Conservation (phyloP, 2,797 vertebrate genomes). For the Fundulus diaphanus region DNA sequence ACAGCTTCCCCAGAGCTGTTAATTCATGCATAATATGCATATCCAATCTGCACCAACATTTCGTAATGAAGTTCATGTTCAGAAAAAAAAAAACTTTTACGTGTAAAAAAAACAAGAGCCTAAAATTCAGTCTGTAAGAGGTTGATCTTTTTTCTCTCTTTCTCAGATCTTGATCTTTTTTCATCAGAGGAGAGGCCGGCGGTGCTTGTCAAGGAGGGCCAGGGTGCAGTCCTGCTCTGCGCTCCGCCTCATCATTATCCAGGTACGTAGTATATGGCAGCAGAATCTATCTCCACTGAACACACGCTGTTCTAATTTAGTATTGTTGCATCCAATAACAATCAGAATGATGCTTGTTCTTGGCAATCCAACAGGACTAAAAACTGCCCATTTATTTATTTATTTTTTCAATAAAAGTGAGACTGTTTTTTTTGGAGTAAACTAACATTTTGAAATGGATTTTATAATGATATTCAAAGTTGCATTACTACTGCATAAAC, state of each 20-base stretch:
- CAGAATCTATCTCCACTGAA: conserved; percentile 4
- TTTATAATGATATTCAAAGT: neutral
- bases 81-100: neutral
- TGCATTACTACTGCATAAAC: neutral
- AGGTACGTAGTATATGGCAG: conserved; percentile 78
- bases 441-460: too few species aligned
- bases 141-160: conserved; percentile 23
- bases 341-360: neutral
- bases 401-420: too few species aligned
- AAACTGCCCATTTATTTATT: neutral
- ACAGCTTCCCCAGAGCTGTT: conserved; percentile 23
- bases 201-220: conserved; percentile 91
- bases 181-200: conserved; percentile 91
- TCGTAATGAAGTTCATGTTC: neutral
- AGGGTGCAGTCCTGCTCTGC: conserved; percentile 93
- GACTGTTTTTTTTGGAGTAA: too few species aligned
- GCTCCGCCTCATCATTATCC: conserved; percentile 92
- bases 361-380: neutral
- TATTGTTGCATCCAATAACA: neutral
- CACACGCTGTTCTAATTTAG: neutral
- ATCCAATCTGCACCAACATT: neutral
- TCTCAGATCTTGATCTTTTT: conserved; percentile 92
- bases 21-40: conserved; percentile 43
- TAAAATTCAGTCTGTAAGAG: conserved; percentile 7
- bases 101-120: neutral